phyloP scores from a whole-genome alignment of 2,888 invertebrate genomes.

The Aphodius sticticus region DNA sequence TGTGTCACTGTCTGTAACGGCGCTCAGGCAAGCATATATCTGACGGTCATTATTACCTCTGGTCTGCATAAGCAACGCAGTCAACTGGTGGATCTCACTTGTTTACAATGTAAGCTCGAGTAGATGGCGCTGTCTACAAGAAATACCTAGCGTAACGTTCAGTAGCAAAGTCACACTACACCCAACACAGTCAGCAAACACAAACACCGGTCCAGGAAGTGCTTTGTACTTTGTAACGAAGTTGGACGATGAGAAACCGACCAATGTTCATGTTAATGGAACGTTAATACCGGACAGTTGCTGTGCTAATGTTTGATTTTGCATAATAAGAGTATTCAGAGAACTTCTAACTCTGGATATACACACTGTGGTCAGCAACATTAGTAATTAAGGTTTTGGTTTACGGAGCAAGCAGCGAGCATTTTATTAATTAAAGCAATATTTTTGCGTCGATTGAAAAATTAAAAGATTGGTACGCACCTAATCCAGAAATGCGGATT shows the following conservation, averaged over 20 bases:
- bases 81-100: not conserved
- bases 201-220: not conserved
- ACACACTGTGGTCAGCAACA: too few relatives aligned
- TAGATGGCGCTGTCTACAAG: not conserved
- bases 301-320: too few relatives aligned
- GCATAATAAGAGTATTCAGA: too few relatives aligned
- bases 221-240: not conserved
- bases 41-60: not conserved
- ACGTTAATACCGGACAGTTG: too few relatives aligned
- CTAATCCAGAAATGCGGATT: too few relatives aligned
- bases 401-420: too few relatives aligned
- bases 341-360: too few relatives aligned
- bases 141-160: not conserved
- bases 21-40: not conserved
- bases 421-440: too few relatives aligned
- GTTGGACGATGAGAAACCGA: not conserved
- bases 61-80: not conserved
- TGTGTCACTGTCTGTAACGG: not conserved
- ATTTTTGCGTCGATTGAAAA: too few relatives aligned
- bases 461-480: too few relatives aligned
- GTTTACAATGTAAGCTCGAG: not conserved
- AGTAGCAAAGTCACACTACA: not conserved
- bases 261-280: not conserved
- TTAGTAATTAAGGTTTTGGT: too few relatives aligned
- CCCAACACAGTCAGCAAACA: not conserved